Base-by-base conservation (phyloP, 2,888 invertebrate species). In the Tiphia femorata region DNA sequence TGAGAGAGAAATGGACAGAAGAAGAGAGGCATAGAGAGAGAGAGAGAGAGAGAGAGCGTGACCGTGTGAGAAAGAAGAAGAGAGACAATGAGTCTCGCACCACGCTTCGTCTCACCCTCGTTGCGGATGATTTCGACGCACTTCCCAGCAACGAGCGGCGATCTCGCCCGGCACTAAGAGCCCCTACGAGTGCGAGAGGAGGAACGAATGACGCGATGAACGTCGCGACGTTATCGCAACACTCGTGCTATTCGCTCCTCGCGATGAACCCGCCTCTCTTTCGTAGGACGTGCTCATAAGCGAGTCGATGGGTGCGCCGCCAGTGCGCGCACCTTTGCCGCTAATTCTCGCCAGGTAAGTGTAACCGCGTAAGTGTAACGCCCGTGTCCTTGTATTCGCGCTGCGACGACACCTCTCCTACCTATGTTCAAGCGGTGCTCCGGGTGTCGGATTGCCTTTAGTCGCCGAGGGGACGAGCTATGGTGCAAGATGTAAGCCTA, bases 381-480 rank as follows among this genome's bases (percentile, higher is more conserved):
- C 5, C 14, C 27, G 27, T 16, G 23, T 27, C 37, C 17, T 8
- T 6, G 44, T 17, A 17, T 10, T 10, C 25, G 48, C 17, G 33
- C 5, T n/a, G 27, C 30, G 30, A 14, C n/a, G n/a, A n/a, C n/a
- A n/a, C n/a, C n/a, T n/a, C n/a, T n/a, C n/a, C n/a, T n/a, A 50
- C 25, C 19, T 42, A 49, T 29, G 35, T 42, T 30, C 25, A 37
- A 35, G 30, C 30, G 41, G 17, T 20, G 37, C 20, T n/a, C 14
- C n/a, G 38, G 64, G 64, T 62, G 54, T 64, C 62, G 57, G 62
- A 64, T 64, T 64, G 62, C 62, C 42, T 49, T n/a, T 44, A 44
- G 60, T 46, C 57, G 51, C 35, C 40, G 49, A 59, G 42, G 47
- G 49, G 58, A 59, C 62, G 59, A 61, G 56, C 58, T 51, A 58